Evolutionary conservation across 1,140 invertebrate species (phyloP), one percentile per base, ranked within the genome.

Genomic region (Drosophila jambulina): DNA sequence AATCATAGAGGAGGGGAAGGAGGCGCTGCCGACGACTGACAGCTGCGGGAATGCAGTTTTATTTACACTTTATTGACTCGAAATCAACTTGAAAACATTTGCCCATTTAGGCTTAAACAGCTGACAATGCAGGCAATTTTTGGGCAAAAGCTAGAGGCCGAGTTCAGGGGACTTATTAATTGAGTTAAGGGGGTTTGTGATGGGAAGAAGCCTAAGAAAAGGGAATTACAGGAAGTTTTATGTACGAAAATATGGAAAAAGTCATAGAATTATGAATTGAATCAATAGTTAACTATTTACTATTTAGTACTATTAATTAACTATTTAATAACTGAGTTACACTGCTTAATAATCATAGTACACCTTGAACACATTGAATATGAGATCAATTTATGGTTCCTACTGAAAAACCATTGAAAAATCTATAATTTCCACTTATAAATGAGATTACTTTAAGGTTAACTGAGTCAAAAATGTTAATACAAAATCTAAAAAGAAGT

Each of bases 61-160:
- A 60, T 51, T 72, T 72, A 60, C 69, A 72, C 67, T 60, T 71
- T 72, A 72, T 72, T 72, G 69, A 60, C 67, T 60, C 38, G 67
- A 71, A 71, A 70, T 72, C 65, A 42, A 25, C 34, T 34, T 49
- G 36, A 43, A 72, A 60, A 40, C 32, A 49, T 71, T 42, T 49
- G 7, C 42, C 42, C 29, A 58, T 49, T 58, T 58, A 42, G 42
- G 53, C 59, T 59, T 36, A 34, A 40, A 23, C 42, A 57, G 67
- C 65, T 69, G 62, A 38, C 53, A 56, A 17, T 8, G 29, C 23
- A 38, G 60, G 32, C 27, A 27, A 19, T 13, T 56, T 62, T 38
- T 57, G 0, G 34, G 23, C 2, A 34, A 34, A 0, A 9, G 17
- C 15, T 25, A 42, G 12, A 29, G 49, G 25, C 25, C 17, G 19